These are phyloP conservation scores for Ferrisia virgata DNA, from an alignment of 2,888 invertebrate species.

Conservation along the genomic window DNA sequence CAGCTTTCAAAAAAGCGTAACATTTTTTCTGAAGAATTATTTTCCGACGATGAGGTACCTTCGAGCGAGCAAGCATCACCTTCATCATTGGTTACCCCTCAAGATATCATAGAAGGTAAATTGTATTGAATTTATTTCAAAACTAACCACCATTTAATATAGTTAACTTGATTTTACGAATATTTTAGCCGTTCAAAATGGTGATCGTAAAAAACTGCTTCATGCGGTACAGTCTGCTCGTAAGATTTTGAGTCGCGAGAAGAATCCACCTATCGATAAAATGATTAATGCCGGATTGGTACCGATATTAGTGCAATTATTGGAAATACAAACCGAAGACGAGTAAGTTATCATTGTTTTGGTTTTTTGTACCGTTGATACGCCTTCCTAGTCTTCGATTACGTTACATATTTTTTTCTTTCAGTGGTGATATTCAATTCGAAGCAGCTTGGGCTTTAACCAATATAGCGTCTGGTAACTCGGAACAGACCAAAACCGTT, in stretches of 20 bases:
- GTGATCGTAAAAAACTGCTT: conserved; percentile 63
- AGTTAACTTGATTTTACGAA: neutral
- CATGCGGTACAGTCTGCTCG: conserved; percentile 74
- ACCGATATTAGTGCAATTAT: conserved; percentile 87
- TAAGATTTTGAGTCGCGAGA: conserved; percentile 87
- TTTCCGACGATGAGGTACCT: conserved; percentile 17
- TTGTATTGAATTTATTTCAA: neutral
- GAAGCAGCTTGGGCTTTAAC: conserved; percentile 97
- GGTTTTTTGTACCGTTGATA: neutral
- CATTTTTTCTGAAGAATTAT: conserved; percentile 56
- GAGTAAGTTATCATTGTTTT: conserved; percentile 47
- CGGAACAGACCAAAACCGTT: conserved; percentile 84
- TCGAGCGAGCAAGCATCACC: neutral
- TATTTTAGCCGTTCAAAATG: conserved; percentile 62
- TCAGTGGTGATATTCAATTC: conserved; percentile 76
- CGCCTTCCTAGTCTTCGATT: neutral
- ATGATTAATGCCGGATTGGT: conserved; percentile 92
- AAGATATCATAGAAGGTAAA: conserved; percentile 22
- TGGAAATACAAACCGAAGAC: conserved; percentile 53
- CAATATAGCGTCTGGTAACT: conserved; percentile 93
- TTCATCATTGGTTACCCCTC: conserved; percentile 5
- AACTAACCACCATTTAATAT: too few relatives aligned
- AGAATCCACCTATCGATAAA: conserved; percentile 95
- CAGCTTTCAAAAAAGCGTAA: conserved; percentile 88
- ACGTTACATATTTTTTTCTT: neutral